Percentiles rank a stretch among this genome's conserved stretches.
Conservation (phyloP, 92 coral and sea anemone species). For the Heteractis magnifica region DNA sequence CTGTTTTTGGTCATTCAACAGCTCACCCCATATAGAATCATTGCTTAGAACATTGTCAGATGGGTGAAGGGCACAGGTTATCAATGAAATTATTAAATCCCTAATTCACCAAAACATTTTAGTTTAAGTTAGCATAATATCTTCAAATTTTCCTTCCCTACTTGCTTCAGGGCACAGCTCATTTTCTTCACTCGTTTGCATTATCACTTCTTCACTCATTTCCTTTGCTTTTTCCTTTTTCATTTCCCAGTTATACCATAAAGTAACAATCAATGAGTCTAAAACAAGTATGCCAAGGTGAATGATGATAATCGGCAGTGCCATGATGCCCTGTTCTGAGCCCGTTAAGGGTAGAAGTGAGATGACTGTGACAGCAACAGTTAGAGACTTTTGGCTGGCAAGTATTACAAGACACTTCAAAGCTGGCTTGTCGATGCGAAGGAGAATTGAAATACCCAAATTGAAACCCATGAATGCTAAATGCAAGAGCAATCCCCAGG, state of each 20-base stretch:
- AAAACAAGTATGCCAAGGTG: constrained; percentile 75
- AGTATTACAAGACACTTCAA: constrained; percentile 72
- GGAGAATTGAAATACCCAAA: constrained; percentile 48
- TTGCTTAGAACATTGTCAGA: too few species aligned
- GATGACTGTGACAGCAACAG: constrained; percentile 78
- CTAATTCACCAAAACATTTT: not conserved
- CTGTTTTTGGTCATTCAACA: too few species aligned
- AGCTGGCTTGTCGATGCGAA: constrained; percentile 63
- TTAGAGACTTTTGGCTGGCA: constrained; percentile 89
- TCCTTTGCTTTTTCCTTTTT: constrained; percentile 21
- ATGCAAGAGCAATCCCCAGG: constrained; percentile 86
- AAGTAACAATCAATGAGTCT: constrained; percentile 76
- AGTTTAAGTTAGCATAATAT: not conserved
- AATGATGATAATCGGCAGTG: constrained; percentile 76
- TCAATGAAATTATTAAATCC: not conserved
- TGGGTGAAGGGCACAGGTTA: too few species aligned
- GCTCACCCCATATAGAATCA: too few species aligned
- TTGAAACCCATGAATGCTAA: constrained; percentile 63
- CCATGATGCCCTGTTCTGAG: constrained; percentile 75
- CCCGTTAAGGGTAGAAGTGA: constrained; percentile 72
- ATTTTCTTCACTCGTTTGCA: not conserved
- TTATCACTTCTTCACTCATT: not conserved
- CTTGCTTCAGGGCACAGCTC: not conserved
- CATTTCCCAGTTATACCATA: constrained; percentile 77
- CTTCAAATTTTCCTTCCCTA: not conserved